Conservation (phyloP, 2,113 vertebrate genomes). For the Gadus macrocephalus region DNA sequence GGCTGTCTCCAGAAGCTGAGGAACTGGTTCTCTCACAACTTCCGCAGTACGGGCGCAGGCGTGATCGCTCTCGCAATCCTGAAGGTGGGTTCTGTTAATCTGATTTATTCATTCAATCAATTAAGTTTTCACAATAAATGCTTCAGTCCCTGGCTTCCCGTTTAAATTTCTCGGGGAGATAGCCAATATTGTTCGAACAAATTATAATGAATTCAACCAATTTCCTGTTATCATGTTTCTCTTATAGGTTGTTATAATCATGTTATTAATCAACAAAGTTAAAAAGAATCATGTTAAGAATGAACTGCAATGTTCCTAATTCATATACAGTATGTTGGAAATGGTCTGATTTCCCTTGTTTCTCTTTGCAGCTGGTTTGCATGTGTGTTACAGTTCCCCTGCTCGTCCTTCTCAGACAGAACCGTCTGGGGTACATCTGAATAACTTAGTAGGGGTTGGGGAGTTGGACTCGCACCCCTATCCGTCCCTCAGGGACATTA, state of each 20-base stretch:
- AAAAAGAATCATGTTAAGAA: too few species aligned
- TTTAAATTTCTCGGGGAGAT: background rate
- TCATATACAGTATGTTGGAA: too few species aligned
- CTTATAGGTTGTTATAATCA: too few species aligned
- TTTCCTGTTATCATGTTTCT: too few species aligned
- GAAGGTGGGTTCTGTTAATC: conserved; percentile 47
- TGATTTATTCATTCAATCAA: background rate
- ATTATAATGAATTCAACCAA: too few species aligned
- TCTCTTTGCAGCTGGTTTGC: conserved; percentile 54
- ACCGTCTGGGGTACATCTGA: conserved; percentile 53
- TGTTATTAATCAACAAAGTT: too few species aligned
- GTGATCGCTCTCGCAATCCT: conserved; percentile 59
- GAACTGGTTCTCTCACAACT: conserved; percentile 61
- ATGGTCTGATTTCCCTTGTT: too few species aligned
- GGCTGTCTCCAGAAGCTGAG: conserved; percentile 56
- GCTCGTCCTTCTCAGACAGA: conserved; percentile 51
- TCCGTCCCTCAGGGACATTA: too few species aligned
- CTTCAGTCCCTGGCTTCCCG: background rate
- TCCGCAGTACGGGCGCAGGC: conserved; percentile 53
- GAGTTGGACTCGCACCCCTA: too few species aligned
- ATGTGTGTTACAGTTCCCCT: conserved; percentile 56
- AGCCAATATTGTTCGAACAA: too few species aligned
- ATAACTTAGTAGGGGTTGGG: background rate
- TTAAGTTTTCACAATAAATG: background rate
- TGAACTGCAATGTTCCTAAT: too few species aligned